These are phyloP conservation scores for Pygocentrus nattereri DNA, from an alignment of 2,797 vertebrate species.

Conservation along the genomic window DNA sequence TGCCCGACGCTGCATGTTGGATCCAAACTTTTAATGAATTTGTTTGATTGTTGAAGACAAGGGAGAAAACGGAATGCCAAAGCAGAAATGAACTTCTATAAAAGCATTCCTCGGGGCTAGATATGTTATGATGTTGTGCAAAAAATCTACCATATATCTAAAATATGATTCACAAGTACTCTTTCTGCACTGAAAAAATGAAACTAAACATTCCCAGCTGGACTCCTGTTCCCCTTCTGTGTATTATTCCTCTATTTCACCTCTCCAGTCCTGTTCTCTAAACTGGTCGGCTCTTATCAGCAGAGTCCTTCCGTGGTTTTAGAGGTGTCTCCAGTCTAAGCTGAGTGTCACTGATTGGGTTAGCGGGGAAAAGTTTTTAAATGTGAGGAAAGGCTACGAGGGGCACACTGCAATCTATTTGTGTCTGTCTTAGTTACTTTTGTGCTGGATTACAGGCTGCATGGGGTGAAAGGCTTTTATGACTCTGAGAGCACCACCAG, in stretches of 20 bases:
- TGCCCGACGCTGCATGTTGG: slow-evolving; percentile 13
- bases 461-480: slow-evolving; percentile 49
- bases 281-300: slow-evolving; percentile 21
- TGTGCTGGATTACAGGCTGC: slow-evolving; percentile 42
- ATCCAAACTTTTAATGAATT: slow-evolving; percentile 54
- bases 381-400: slow-evolving; percentile 65
- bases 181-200: not conserved
- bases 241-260: not conserved
- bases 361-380: slow-evolving; percentile 56
- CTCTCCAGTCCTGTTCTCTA: slow-evolving; percentile 11
- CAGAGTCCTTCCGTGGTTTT: slow-evolving; percentile 28
- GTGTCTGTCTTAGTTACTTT: slow-evolving; percentile 71
- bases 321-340: slow-evolving; percentile 60
- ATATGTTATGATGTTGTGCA: not conserved
- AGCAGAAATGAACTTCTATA: not conserved
- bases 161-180: not conserved
- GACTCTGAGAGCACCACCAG: slow-evolving; percentile 28
- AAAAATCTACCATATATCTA: not conserved
- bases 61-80: slow-evolving; percentile 27
- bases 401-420: slow-evolving; percentile 74
- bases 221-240: not conserved
- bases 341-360: slow-evolving; percentile 63
- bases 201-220: not conserved
- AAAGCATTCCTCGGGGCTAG: not conserved
- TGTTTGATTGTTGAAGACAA: slow-evolving; percentile 32